phyloP scores from a whole-genome alignment of 2,797 vertebrate genomes.

The Cephalopachus bancanus region DNA sequence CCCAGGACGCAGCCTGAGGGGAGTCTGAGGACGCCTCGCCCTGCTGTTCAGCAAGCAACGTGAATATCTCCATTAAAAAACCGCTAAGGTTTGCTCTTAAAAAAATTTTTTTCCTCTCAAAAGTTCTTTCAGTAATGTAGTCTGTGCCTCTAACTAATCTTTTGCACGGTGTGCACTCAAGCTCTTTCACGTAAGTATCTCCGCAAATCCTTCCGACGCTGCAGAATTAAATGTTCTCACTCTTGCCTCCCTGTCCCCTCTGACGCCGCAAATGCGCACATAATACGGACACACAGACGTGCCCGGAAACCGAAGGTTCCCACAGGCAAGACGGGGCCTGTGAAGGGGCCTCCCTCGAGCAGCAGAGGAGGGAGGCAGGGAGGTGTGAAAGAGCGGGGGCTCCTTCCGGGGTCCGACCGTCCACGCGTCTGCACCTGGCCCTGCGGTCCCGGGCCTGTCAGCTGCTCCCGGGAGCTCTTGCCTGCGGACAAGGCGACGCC shows the following conservation, averaged over 20 bases:
- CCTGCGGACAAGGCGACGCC: background rate
- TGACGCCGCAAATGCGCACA: background rate
- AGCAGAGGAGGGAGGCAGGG: background rate
- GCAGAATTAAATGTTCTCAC: constrained; percentile 13
- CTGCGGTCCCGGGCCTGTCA: too few relatives aligned
- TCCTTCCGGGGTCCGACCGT: too few relatives aligned
- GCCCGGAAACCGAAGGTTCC: constrained; percentile 6
- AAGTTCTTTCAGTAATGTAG: constrained; percentile 43
- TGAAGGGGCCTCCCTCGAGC: background rate
- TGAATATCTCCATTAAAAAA: background rate
- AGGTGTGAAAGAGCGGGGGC: too few relatives aligned
- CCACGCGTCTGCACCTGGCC: too few relatives aligned
- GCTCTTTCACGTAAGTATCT: background rate
- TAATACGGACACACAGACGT: background rate
- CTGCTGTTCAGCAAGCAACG: background rate
- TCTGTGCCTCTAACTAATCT: constrained; percentile 62
- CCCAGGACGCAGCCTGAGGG: background rate
- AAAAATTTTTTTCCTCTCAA: background rate
- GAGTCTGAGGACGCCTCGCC: too few relatives aligned
- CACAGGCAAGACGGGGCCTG: background rate
- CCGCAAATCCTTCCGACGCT: constrained; percentile 32
- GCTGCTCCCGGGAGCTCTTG: background rate
- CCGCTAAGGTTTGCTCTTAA: background rate
- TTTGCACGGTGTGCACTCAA: constrained; percentile 8
- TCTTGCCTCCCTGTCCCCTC: background rate